Base-by-base conservation (phyloP, 2,888 invertebrate species). In the Chorisops tibialis region DNA sequence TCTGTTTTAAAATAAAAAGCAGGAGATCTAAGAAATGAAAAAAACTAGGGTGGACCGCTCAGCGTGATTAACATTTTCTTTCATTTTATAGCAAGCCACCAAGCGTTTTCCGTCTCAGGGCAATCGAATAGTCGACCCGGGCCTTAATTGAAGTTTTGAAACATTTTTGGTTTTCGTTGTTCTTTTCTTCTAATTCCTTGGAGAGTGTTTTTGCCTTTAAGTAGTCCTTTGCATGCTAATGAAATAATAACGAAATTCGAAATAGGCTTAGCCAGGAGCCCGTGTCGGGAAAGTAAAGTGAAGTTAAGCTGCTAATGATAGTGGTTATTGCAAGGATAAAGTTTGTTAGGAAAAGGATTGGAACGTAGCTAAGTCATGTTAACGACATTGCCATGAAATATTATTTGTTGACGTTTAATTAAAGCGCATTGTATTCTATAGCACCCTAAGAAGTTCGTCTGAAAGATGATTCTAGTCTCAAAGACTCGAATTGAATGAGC, bases 71-170 rank as follows among this genome's bases (percentile, higher is more conserved):
- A 45, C 56, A 56, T 56, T 56, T 56, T 56, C 50, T 30, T n/a
- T 19, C 47, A 21, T 21, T 47, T 47, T 22, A 7, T 2, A n/a
- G 12, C 11, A 14, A 35, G 16, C 18, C 49, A 14, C n/a, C 16
- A 14, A 30, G n/a, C 49, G 30, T 50, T 14, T 54, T 39, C n/a
- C 21, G n/a, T 35, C 18, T 19, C 43, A 16, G 56, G 43, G 43
- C 43, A 43, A 18, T 24, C 30, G 19, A 43, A 43, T 43, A 56
- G 21, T 45, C 16, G 43, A 43, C 14, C 56, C 21, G 7, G n/a
- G 45, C 43, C 24, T 56, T 45, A 56, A 56, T 56, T 56, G 56
- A 56, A 56, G 56, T 56, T 56, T 45, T 16, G 14, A 56, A 56
- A 30, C 35, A 43, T 30, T 56, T 38, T 18, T 16, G 14, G n/a